phyloP scores from a whole-genome alignment of 35 echinoderm and acorn worm species.

The Diadema setosum region DNA sequence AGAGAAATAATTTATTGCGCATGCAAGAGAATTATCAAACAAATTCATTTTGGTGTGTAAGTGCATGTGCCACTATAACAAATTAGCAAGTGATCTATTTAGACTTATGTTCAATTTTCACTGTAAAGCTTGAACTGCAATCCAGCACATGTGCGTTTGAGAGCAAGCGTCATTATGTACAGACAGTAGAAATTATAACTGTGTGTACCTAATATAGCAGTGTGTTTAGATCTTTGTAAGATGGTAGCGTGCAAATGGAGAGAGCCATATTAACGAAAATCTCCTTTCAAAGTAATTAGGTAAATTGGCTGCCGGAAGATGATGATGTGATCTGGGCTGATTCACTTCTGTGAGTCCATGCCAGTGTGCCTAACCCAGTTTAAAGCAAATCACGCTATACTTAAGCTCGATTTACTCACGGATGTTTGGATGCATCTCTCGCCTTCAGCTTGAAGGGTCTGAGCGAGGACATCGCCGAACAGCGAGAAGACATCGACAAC shows the following conservation, averaged over 20 bases:
- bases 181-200: no score
- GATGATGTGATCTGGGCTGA: neutral
- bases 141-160: neutral
- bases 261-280: neutral
- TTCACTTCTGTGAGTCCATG: neutral
- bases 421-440: neutral
- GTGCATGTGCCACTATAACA: neutral
- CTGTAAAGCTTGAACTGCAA: neutral
- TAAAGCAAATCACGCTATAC: neutral
- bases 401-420: no score
- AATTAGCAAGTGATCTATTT: neutral
- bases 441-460: conserved; percentile 44
- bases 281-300: neutral
- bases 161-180: no score
- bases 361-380: neutral
- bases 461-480: conserved; percentile 60
- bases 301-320: neutral
- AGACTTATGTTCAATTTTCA: neutral
- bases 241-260: neutral
- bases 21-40: neutral
- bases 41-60: neutral
- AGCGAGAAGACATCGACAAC: conserved; percentile 62
- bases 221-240: no score
- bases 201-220: no score
- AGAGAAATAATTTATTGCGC: neutral